These are phyloP conservation scores for Pardalotus punctatus DNA, from an alignment of 2,113 vertebrate genomes.

Conservation along the genomic window DNA sequence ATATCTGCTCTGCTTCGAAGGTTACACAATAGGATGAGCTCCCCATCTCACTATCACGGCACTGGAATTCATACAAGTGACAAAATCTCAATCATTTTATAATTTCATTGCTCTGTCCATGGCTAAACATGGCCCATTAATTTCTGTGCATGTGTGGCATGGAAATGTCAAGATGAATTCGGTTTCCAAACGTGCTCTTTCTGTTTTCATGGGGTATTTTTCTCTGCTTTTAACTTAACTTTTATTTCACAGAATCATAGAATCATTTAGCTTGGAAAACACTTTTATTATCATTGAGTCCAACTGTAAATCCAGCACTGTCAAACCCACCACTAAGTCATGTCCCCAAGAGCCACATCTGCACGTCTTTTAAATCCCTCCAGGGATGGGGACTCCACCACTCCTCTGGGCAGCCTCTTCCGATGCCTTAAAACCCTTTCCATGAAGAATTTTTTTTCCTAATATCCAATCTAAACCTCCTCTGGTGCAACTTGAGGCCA, in stretches of 20 bases:
- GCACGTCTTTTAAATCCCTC: too few relatives aligned
- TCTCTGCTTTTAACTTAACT: not conserved
- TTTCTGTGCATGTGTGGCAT: not conserved
- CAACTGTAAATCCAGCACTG: not conserved
- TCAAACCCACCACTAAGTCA: too few relatives aligned
- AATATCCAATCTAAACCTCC: too few relatives aligned
- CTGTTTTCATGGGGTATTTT: not conserved
- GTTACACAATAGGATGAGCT: not conserved
- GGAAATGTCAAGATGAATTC: not conserved
- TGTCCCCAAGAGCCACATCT: too few relatives aligned
- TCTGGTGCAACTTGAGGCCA: too few relatives aligned
- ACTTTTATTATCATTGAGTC: not conserved
- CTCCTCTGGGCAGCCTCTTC: too few relatives aligned
- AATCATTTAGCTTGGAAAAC: not conserved
- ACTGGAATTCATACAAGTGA: not conserved
- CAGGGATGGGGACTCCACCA: too few relatives aligned
- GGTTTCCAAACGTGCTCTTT: accelerated
- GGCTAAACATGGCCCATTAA: not conserved
- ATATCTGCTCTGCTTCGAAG: not conserved
- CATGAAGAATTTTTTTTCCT: too few relatives aligned
- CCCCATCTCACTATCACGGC: not conserved
- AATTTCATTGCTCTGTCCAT: not conserved
- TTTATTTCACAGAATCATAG: not conserved
- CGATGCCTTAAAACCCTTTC: too few relatives aligned
- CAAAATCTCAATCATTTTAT: not conserved